These are phyloP conservation scores for Ditylenchus weischeri DNA, from an alignment of 2,888 invertebrate species.

Conservation along the genomic window DNA sequence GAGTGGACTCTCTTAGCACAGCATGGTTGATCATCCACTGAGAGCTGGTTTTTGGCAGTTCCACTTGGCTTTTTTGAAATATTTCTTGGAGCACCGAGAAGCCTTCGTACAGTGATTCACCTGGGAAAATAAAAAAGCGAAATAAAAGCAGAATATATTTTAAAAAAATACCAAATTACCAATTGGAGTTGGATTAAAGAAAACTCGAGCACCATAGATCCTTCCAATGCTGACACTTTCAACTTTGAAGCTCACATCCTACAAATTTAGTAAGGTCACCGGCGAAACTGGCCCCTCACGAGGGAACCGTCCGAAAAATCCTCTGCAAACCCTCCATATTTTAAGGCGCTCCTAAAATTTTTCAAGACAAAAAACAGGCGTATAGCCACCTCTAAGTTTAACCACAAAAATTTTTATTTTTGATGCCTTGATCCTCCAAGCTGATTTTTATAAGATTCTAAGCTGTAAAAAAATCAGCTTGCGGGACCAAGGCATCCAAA, in stretches of 20 bases:
- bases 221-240: constrained; percentile 47
- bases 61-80: constrained; percentile 20
- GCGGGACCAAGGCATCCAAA: too few species aligned
- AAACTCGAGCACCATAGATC: constrained; percentile 33
- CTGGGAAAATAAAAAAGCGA: not conserved
- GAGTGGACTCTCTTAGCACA: constrained; percentile 43
- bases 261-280: constrained; percentile 11
- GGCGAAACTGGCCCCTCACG: too few species aligned
- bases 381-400: too few species aligned
- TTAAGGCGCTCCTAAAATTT: too few species aligned
- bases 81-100: constrained; percentile 31
- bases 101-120: constrained; percentile 30
- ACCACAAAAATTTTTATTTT: too few species aligned
- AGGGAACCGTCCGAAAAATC: too few species aligned
- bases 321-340: too few species aligned
- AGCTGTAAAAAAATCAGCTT: too few species aligned
- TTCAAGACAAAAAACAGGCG: too few species aligned
- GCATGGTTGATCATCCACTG: constrained; percentile 33
- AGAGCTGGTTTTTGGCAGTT: constrained; percentile 12
- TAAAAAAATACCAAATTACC: constrained; percentile 19
- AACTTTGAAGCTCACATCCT: constrained; percentile 48
- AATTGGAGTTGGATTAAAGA: constrained; percentile 32
- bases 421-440: too few species aligned
- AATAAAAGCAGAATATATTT: too few species aligned
- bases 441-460: too few species aligned